Evolutionary conservation across 2,113 vertebrate genomes (phyloP).

Genomic region (Gymnorhina tibicen): DNA sequence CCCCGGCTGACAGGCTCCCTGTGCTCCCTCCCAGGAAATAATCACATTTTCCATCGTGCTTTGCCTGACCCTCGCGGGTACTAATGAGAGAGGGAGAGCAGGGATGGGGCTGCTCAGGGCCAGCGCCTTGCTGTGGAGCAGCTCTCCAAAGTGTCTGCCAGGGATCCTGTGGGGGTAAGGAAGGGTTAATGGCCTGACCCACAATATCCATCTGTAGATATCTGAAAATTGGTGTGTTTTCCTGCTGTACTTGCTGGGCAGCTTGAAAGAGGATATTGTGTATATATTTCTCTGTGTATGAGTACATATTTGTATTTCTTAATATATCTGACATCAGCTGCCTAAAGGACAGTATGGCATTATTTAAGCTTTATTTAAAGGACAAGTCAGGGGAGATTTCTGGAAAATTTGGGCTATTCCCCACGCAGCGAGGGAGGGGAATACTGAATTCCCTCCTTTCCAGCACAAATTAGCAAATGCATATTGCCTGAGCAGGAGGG

Average conservation of each 20-base stretch:
- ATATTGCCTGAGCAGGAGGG: neutral
- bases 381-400: neutral
- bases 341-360: neutral
- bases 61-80: neutral
- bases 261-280: neutral
- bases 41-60: neutral
- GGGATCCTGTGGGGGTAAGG: neutral
- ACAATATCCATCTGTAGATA: neutral
- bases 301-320: neutral
- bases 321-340: neutral
- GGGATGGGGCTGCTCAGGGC: neutral
- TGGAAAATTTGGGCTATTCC: slow-evolving; percentile 30
- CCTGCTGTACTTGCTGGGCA: neutral
- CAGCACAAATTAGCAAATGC: neutral
- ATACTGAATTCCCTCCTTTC: slow-evolving; percentile 14
- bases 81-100: neutral
- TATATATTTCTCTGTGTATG: neutral
- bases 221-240: neutral
- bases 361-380: slow-evolving; percentile 4
- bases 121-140: rapidly evolving
- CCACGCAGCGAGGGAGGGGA: neutral
- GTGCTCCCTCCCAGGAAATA: neutral
- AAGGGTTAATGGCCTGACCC: neutral
- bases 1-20: neutral
- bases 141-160: neutral